Percentiles rank a stretch among this genome's conserved stretches.
Conservation (phyloP, 2,797 vertebrate genomes). For the Cossypha heuglini region DNA sequence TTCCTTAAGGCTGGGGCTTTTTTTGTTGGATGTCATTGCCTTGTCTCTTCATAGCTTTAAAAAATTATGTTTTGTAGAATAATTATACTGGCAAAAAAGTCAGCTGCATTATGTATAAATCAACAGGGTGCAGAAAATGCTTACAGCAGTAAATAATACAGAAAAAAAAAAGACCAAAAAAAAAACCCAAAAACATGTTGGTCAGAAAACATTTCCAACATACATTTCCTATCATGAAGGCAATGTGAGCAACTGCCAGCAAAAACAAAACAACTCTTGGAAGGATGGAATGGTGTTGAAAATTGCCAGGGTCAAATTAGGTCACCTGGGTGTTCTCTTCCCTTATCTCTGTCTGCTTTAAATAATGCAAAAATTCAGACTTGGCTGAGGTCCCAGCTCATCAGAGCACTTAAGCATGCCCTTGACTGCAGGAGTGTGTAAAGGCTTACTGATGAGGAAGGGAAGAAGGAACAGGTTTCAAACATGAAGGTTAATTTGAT, state of each 20-base stretch:
- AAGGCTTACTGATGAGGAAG: conserved; percentile 11
- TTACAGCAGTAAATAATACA: neutral
- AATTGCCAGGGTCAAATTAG: neutral
- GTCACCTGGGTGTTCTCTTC: neutral
- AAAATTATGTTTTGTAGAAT: neutral
- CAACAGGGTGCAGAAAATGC: neutral
- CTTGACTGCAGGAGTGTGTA: neutral
- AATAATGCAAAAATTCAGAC: conserved; percentile 13
- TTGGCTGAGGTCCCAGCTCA: conserved; percentile 35
- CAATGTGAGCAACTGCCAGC: neutral
- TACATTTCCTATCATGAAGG: neutral
- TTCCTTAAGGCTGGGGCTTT: neutral
- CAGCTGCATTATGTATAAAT: neutral
- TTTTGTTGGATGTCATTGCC: neutral
- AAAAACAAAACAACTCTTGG: neutral
- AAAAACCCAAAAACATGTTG: neutral
- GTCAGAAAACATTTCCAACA: neutral
- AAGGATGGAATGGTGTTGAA: neutral
- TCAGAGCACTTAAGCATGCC: neutral
- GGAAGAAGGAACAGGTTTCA: neutral
- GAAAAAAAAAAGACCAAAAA: neutral
- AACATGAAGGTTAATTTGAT: neutral
- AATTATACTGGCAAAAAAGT: neutral
- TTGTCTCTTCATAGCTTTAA: neutral
- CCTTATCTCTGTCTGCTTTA: neutral